These are phyloP conservation scores for Argyresthia albistria DNA, from an alignment of 2,888 invertebrate species.

Conservation along the genomic window DNA sequence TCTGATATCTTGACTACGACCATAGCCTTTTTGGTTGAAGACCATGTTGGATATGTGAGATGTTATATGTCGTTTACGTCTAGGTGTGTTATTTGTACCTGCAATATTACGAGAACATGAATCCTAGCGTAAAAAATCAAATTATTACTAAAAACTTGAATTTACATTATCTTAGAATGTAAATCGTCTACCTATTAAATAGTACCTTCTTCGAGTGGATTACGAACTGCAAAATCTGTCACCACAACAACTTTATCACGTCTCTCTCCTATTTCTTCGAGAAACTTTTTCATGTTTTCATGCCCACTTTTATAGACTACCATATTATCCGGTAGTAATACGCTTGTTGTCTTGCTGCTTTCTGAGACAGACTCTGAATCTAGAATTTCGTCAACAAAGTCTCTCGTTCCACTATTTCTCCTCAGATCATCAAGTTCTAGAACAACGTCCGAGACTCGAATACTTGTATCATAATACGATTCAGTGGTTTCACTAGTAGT, in stretches of 20 bases:
- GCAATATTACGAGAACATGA: too few relatives aligned
- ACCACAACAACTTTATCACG: conserved; percentile 8
- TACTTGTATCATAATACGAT: conserved; percentile 31
- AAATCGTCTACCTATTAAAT: too few relatives aligned
- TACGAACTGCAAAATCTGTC: neutral
- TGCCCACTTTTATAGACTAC: conserved; percentile 29
- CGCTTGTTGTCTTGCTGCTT: conserved; percentile 16
- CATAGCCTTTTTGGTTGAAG: too few relatives aligned
- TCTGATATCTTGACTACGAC: too few relatives aligned
- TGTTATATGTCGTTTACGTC: too few relatives aligned
- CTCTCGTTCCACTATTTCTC: conserved; percentile 39
- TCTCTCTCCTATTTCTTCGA: conserved; percentile 29
- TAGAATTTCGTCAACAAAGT: conserved; percentile 55
- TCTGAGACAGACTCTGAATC: conserved; percentile 43
- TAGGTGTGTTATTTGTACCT: too few relatives aligned
- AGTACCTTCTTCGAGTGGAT: too few relatives aligned
- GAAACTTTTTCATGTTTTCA: conserved; percentile 36
- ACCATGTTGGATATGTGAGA: too few relatives aligned
- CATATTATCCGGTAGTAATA: conserved; percentile 27
- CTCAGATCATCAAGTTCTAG: conserved; percentile 48
- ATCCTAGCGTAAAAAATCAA: too few relatives aligned
- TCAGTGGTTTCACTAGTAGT: conserved; percentile 31
- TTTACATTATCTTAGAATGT: too few relatives aligned
- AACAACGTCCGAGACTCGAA: conserved; percentile 38
- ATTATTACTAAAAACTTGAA: too few relatives aligned